These are phyloP conservation scores for Ostrea denselamellosa DNA, from an alignment of 1,140 invertebrate genomes.

Conservation along the genomic window DNA sequence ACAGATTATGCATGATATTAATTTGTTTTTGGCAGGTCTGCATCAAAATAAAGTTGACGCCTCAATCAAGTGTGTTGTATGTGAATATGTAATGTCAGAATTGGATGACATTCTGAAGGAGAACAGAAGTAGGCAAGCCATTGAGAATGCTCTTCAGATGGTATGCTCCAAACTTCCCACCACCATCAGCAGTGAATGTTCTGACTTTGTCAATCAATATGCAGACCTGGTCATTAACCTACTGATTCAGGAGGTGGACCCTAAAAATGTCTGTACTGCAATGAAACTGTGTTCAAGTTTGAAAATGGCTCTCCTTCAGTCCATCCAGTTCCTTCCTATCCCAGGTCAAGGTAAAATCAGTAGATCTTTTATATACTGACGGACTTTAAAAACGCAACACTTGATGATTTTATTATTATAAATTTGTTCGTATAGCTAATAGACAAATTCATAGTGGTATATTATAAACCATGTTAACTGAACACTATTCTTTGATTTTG, in stretches of 20 bases:
- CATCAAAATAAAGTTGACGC: background rate
- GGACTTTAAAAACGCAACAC: too few species aligned
- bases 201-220: constrained; percentile 89
- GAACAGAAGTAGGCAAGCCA: constrained; percentile 51
- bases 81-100: constrained; percentile 51
- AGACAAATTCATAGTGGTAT: too few species aligned
- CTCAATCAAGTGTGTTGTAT: constrained; percentile 43
- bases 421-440: too few species aligned
- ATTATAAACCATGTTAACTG: too few species aligned
- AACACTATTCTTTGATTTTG: too few species aligned
- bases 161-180: constrained; percentile 87
- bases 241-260: constrained; percentile 85
- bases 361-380: too few species aligned
- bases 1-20: background rate
- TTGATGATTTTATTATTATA: too few species aligned
- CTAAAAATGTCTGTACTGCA: constrained; percentile 85
- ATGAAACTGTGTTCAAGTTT: constrained; percentile 83
- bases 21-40: background rate
- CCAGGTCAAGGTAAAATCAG: constrained; percentile 23
- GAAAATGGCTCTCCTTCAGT: background rate
- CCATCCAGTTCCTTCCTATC: background rate
- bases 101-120: constrained; percentile 48
- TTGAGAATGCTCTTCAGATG: constrained; percentile 39
- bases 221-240: constrained; percentile 87
- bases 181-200: constrained; percentile 84